Evolutionary conservation across 2,888 invertebrate genomes (phyloP).

Genomic region (Himalopsyche japonica): DNA sequence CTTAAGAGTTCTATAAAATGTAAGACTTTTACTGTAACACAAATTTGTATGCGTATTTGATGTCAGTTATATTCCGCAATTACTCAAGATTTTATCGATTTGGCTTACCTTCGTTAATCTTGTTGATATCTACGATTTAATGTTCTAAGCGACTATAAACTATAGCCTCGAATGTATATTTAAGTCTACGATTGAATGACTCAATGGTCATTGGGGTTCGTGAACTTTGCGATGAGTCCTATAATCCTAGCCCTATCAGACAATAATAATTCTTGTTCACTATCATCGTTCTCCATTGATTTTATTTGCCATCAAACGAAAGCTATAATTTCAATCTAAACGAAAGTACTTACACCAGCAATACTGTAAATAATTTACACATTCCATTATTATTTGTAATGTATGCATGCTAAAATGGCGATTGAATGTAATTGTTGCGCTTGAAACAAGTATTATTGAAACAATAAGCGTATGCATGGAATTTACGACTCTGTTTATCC

Average conservation of each 20-base stretch:
- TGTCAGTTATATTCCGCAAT: no score
- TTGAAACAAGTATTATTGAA: no score
- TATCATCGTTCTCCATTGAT: not conserved
- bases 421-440: not conserved
- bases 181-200: no score
- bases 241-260: not conserved
- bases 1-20: no score
- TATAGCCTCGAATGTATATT: no score
- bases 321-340: not conserved
- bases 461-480: not conserved
- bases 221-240: not conserved
- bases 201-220: not conserved
- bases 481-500: not conserved
- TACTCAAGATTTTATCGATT: no score
- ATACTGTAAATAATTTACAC: not conserved
- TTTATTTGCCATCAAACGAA: not conserved
- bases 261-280: not conserved
- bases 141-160: no score
- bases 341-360: not conserved
- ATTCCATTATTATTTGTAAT: not conserved
- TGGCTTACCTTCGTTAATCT: no score
- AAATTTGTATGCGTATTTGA: no score
- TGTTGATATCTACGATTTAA: no score
- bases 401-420: not conserved
- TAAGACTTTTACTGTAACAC: no score